phyloP scores from a whole-genome alignment of 1,140 invertebrate genomes.

The Hyles euphorbiae region DNA sequence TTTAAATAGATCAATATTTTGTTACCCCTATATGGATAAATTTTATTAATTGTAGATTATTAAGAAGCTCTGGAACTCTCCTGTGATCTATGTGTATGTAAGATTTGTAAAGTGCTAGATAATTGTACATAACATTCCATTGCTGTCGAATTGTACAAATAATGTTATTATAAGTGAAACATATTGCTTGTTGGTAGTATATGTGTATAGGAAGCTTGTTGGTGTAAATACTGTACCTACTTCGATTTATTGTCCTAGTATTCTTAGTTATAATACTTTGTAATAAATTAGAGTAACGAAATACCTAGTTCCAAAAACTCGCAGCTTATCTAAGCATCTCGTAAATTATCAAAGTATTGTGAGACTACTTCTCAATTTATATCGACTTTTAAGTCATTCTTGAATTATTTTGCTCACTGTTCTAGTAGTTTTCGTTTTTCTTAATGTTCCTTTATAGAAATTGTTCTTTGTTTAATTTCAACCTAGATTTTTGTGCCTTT shows the following conservation, averaged over 20 bases:
- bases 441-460: too few relatives aligned
- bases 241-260: background rate
- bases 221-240: slow-evolving; percentile 33
- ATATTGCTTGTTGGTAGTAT: slow-evolving; percentile 6
- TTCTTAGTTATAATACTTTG: background rate
- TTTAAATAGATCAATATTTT: slow-evolving; percentile 50
- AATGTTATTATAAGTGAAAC: slow-evolving; percentile 1
- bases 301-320: background rate
- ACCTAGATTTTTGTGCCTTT: too few relatives aligned
- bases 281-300: background rate
- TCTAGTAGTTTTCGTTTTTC: too few relatives aligned
- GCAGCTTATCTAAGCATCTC: too few relatives aligned
- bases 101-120: slow-evolving; percentile 44
- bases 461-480: too few relatives aligned
- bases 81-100: slow-evolving; percentile 68
- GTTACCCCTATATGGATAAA: slow-evolving; percentile 54
- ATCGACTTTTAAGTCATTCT: too few relatives aligned
- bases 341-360: too few relatives aligned
- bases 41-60: slow-evolving; percentile 44
- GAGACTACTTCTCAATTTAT: too few relatives aligned
- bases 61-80: slow-evolving; percentile 64
- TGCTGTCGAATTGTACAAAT: slow-evolving; percentile 36
- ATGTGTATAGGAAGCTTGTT: slow-evolving; percentile 38
- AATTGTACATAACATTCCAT: slow-evolving; percentile 24
- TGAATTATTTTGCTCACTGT: too few relatives aligned